Conservation (phyloP, 1,140 invertebrate species). For the Drosophila punjabiensis region DNA sequence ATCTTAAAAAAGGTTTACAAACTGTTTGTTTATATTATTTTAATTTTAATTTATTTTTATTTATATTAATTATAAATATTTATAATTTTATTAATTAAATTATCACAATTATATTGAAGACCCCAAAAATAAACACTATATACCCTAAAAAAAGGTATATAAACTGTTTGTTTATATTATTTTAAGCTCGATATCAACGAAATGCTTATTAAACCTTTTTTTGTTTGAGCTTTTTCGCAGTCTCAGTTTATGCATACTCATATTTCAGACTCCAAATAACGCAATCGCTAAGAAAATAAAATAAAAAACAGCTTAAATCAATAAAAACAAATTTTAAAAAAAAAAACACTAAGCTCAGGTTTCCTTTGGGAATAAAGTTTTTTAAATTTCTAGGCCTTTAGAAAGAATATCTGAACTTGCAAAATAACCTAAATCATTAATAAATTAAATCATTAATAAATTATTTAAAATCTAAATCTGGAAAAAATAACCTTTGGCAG, state of each 20-base stretch:
- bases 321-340: not conserved
- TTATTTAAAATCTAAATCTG: not conserved
- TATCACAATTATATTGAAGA: not conserved
- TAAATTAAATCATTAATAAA: no score
- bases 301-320: not conserved
- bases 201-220: not conserved
- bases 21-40: no score
- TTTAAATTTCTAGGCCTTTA: not conserved
- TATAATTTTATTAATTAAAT: no score
- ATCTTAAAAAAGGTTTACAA: no score
- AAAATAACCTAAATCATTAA: no score
- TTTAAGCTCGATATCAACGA: not conserved
- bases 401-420: not conserved
- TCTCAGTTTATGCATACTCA: slow-evolving; percentile 5
- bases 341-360: not conserved
- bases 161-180: not conserved
- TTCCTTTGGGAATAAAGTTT: not conserved
- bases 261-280: slow-evolving; percentile 9
- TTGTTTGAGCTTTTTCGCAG: not conserved
- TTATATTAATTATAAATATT: no score
- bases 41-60: no score
- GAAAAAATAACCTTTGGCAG: not conserved
- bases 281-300: not conserved
- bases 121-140: not conserved
- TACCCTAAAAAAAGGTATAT: not conserved